Base-by-base conservation (phyloP, 2,888 invertebrate species). In the Dysmachus trigonus region DNA sequence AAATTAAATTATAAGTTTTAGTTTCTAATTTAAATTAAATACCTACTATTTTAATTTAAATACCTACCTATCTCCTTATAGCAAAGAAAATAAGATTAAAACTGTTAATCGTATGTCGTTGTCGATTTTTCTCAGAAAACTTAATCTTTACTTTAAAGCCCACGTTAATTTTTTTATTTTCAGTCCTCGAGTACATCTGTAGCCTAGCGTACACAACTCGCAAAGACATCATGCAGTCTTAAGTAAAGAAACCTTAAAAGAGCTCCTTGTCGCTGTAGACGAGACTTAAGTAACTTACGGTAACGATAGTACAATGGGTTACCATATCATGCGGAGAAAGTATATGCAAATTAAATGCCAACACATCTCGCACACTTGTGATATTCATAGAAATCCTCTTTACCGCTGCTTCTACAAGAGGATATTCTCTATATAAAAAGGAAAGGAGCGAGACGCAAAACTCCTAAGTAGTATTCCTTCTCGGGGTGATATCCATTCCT, bases 301-400 rank as follows among this genome's bases (percentile, higher is more conserved):
- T 47, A 47, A 47, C 47, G 47, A 76, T 35, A 47, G 30, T 77
- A 77, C 31, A 77, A 77, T 41, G n/a, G 77, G 47, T 47, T 77
- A 47, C 77, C 8, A 77, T 77, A 47, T 77, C 47, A 41, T 22
- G 22, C n/a, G n/a, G 27, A 41, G 47, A 27, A 77, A 77, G 77
- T 38, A 47, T 77, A 77, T 77, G 77, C 77, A 77, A 77, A 77
- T 77, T 77, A 77, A 47, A 51, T 77, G 47, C 41, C 30, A 47
- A 41, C 77, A 47, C 47, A 77, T 77, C 77, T 51, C 47, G 38
- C 47, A 41, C 51, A 77, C 77, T 62, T 30, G 47, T 47, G 38
- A 47, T 77, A 31, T 35, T 47, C 41, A 27, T 41, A 77, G 77
- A 47, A 62, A 77, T 77, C 30, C 47, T 31, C 47, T 76, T 76